These are phyloP conservation scores for Drosophila baimaii DNA, from an alignment of 1,140 invertebrate genomes.

Conservation along the genomic window DNA sequence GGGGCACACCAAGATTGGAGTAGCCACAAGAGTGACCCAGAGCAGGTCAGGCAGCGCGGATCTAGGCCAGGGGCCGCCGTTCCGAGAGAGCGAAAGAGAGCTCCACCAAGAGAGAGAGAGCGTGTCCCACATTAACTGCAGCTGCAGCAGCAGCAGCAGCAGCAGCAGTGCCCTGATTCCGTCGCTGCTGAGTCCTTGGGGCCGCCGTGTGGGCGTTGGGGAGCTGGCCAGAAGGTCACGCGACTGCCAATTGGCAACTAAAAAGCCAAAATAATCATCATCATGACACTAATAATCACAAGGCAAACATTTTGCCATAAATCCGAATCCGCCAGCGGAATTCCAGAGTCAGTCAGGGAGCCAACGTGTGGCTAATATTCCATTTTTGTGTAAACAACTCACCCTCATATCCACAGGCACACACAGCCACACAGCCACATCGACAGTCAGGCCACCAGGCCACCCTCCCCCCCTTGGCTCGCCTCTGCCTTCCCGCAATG, in stretches of 20 bases:
- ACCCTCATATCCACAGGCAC: too few species aligned
- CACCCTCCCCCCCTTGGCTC: too few species aligned
- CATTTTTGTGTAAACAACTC: slow-evolving; percentile 49
- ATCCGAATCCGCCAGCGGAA: slow-evolving; percentile 25
- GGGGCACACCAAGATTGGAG: too few species aligned
- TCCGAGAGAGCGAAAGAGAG: background rate
- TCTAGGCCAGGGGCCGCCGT: slow-evolving; percentile 9
- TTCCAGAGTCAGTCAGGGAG: slow-evolving; percentile 19
- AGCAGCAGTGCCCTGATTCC: slow-evolving; percentile 27
- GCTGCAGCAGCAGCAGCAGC: slow-evolving; percentile 14
- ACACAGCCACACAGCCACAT: background rate
- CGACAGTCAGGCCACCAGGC: too few species aligned
- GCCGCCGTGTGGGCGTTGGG: background rate
- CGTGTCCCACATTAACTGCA: slow-evolving; percentile 27
- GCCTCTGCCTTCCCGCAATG: background rate
- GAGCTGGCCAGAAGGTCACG: slow-evolving; percentile 5
- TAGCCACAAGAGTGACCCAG: slow-evolving; percentile 19
- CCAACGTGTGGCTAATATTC: slow-evolving; percentile 27
- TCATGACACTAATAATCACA: slow-evolving; percentile 48
- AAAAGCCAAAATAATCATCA: slow-evolving; percentile 38
- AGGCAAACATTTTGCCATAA: slow-evolving; percentile 32
- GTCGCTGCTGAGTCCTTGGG: slow-evolving; percentile 33
- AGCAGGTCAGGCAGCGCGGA: slow-evolving; percentile 40
- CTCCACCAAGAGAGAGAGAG: slow-evolving; percentile 1
- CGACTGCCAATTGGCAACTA: background rate